These are phyloP conservation scores for Garra rufa DNA, from an alignment of 2,113 vertebrate species.

Conservation along the genomic window DNA sequence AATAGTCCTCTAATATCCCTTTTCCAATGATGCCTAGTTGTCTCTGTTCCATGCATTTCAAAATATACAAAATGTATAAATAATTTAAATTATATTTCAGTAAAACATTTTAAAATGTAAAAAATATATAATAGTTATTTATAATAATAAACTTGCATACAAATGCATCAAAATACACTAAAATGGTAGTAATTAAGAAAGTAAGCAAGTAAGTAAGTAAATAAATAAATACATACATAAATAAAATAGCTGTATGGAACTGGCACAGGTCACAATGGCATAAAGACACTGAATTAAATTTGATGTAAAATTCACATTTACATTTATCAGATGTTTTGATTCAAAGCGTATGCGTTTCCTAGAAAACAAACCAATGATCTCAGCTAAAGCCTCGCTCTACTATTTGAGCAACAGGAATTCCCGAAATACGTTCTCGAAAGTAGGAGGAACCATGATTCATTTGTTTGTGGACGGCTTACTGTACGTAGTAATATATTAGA, in stretches of 20 bases:
- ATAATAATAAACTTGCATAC: no score
- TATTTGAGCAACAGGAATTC: not conserved
- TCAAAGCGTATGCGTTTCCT: not conserved
- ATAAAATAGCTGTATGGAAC: no score
- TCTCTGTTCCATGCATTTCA: not conserved
- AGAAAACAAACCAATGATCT: not conserved
- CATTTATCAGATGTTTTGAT: not conserved
- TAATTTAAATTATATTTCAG: no score
- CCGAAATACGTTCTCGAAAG: not conserved
- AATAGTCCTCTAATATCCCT: not conserved
- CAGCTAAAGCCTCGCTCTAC: not conserved
- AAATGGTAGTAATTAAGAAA: no score
- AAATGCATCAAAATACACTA: no score
- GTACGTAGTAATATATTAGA: not conserved
- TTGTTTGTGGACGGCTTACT: slow-evolving; percentile 6
- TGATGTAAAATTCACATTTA: not conserved
- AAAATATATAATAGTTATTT: no score
- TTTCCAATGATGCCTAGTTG: not conserved
- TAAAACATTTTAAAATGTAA: not conserved
- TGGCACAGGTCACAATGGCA: not conserved
- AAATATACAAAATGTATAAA: no score
- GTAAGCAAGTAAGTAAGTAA: no score
- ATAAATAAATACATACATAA: no score
- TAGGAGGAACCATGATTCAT: not conserved
- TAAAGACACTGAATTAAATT: not conserved